These are phyloP conservation scores for Phenganax subtilis DNA, from an alignment of 92 coral and sea anemone species.

Conservation along the genomic window DNA sequence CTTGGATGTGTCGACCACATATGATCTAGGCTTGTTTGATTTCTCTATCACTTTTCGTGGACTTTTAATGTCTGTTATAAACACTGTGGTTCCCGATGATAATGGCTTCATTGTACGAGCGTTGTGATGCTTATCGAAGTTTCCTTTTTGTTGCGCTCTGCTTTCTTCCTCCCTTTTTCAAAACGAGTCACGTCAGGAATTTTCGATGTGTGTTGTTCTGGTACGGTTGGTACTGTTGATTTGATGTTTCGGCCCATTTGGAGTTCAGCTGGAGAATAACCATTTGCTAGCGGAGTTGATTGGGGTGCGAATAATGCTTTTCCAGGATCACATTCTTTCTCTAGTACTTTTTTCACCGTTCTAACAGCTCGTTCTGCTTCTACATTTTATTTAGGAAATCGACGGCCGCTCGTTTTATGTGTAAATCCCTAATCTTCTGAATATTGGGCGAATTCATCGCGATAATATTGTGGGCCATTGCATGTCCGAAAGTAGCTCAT, in stretches of 20 bases:
- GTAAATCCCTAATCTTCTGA: too few relatives aligned
- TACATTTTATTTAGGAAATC: background rate
- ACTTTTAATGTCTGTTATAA: too few relatives aligned
- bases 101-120: too few relatives aligned
- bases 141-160: too few relatives aligned
- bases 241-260: background rate
- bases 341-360: background rate
- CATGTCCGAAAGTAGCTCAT: too few relatives aligned
- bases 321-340: slow-evolving; percentile 1
- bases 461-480: background rate
- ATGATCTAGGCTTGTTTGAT: too few relatives aligned
- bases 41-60: too few relatives aligned
- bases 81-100: too few relatives aligned
- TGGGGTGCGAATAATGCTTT: background rate
- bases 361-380: background rate
- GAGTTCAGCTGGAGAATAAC: slow-evolving; percentile 1
- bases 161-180: background rate
- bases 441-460: background rate
- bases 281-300: background rate
- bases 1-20: too few relatives aligned
- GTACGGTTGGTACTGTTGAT: slow-evolving; percentile 6
- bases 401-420: background rate
- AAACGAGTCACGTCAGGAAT: background rate
- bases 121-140: too few relatives aligned
- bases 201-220: slow-evolving; percentile 10